phyloP scores from a whole-genome alignment of 37 sponge, comb jelly and placozoan genomes.

The Theonella swinhoei region DNA sequence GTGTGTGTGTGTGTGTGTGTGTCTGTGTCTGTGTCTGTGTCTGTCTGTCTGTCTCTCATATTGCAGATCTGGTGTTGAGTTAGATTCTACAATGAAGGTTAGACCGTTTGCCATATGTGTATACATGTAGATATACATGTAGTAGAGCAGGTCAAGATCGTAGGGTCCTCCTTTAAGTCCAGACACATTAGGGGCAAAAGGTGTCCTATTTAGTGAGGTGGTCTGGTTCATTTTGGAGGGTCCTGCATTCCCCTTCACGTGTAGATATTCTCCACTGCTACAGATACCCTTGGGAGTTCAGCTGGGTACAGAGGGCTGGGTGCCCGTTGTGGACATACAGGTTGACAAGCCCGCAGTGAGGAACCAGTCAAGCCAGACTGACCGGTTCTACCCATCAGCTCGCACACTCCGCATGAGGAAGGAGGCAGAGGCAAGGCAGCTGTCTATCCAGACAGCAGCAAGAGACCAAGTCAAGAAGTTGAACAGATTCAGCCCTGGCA shows the following conservation, averaged over 20 bases:
- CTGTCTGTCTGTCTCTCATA: too few relatives aligned
- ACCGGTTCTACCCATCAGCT: conserved; percentile 82
- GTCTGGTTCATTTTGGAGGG: too few relatives aligned
- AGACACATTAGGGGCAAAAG: too few relatives aligned
- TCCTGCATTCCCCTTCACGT: too few relatives aligned
- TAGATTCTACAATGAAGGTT: conserved; percentile 50
- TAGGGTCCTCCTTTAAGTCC: too few relatives aligned
- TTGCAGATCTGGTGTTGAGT: conserved; percentile 48
- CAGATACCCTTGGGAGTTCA: conserved; percentile 52
- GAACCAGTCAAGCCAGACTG: conserved; percentile 62
- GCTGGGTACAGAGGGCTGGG: conserved; percentile 40
- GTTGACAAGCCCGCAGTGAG: conserved; percentile 31
- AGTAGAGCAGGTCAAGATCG: too few relatives aligned
- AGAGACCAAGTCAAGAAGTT: conserved; percentile 34
- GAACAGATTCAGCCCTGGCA: conserved; percentile 68
- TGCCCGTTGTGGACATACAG: conserved; percentile 50
- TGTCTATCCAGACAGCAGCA: conserved; percentile 9
- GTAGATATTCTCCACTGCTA: too few relatives aligned
- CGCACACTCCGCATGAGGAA: conserved; percentile 37
- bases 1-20: too few relatives aligned
- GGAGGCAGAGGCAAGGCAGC: conserved; percentile 13
- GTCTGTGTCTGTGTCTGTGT: too few relatives aligned
- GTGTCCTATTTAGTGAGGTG: too few relatives aligned
- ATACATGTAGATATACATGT: too few relatives aligned
- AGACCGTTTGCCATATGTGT: too few relatives aligned